A percentile compares a stretch with the other conserved stretches of the same genome.
phyloP scores from a whole-genome alignment of 1,140 invertebrate genomes.

The Nylanderia fulva region DNA sequence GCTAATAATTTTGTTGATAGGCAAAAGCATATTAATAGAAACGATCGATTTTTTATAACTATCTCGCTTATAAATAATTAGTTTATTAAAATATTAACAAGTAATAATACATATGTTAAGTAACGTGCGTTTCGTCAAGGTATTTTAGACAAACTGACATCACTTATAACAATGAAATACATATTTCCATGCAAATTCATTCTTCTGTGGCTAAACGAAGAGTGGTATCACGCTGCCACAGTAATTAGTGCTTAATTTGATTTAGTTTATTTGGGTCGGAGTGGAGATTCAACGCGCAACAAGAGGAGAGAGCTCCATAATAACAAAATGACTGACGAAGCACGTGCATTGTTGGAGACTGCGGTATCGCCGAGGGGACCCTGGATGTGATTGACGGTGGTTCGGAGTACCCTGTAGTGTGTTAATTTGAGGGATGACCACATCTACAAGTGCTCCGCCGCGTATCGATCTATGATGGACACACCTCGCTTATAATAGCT shows the following conservation, averaged over 20 bases:
- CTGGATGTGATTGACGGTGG: conserved; percentile 41
- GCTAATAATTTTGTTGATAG: background rate
- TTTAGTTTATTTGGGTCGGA: conserved; percentile 4
- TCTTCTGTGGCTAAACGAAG: background rate
- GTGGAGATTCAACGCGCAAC: background rate
- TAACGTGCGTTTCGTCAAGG: background rate
- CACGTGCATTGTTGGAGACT: conserved; percentile 7
- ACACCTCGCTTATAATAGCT: background rate
- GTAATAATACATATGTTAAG: too few relatives aligned
- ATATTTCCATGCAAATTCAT: background rate
- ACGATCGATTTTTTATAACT: background rate
- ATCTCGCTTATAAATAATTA: background rate
- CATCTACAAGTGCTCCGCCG: conserved; percentile 1
- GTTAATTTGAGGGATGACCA: conserved; percentile 57
- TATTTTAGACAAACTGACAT: background rate
- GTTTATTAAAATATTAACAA: too few relatives aligned
- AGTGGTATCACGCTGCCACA: background rate
- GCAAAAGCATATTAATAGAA: background rate
- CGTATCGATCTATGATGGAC: background rate
- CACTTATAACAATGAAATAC: background rate
- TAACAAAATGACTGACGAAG: conserved; percentile 35
- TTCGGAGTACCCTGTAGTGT: conserved; percentile 8
- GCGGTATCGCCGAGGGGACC: conserved; percentile 5
- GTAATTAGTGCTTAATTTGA: conserved; percentile 40
- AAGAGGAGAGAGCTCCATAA: conserved; percentile 23